Percentiles rank a stretch among this genome's conserved stretches.
Evolutionary conservation across 2,888 invertebrate species (phyloP).

Genomic region (Leptinotarsa haldemani): DNA sequence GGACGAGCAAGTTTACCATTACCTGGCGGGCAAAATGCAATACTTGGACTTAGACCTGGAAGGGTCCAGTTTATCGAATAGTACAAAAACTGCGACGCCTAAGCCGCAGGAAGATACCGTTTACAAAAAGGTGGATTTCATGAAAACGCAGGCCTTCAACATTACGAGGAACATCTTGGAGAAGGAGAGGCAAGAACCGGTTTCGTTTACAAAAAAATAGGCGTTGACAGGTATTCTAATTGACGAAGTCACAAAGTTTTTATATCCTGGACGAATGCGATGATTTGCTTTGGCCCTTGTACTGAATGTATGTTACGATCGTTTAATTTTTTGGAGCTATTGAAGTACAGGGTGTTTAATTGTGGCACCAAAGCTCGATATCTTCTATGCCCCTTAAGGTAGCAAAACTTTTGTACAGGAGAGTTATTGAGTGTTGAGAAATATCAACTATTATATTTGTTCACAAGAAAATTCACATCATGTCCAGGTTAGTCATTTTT

Average conservation of each 20-base stretch:
- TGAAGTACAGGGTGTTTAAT: too few relatives aligned
- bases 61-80: conserved; percentile 40
- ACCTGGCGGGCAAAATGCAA: conserved; percentile 69
- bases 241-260: neutral
- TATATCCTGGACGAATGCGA: neutral
- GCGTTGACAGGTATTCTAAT: neutral
- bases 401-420: too few relatives aligned
- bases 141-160: conserved; percentile 93
- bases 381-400: too few relatives aligned
- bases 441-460: too few relatives aligned
- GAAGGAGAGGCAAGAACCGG: conserved; percentile 69
- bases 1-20: conserved; percentile 53
- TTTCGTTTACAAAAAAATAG: conserved; percentile 58
- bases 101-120: conserved; percentile 68
- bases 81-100: conserved; percentile 45
- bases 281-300: neutral
- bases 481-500: too few relatives aligned
- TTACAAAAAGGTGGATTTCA: conserved; percentile 93
- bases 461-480: too few relatives aligned
- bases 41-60: conserved; percentile 90
- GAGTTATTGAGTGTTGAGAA: too few relatives aligned
- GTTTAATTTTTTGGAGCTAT: too few relatives aligned
- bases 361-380: too few relatives aligned
- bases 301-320: neutral
- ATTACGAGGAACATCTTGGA: conserved; percentile 85